Evolutionary conservation across 2,888 invertebrate species (phyloP).

Genomic region (Tyria jacobaeae): DNA sequence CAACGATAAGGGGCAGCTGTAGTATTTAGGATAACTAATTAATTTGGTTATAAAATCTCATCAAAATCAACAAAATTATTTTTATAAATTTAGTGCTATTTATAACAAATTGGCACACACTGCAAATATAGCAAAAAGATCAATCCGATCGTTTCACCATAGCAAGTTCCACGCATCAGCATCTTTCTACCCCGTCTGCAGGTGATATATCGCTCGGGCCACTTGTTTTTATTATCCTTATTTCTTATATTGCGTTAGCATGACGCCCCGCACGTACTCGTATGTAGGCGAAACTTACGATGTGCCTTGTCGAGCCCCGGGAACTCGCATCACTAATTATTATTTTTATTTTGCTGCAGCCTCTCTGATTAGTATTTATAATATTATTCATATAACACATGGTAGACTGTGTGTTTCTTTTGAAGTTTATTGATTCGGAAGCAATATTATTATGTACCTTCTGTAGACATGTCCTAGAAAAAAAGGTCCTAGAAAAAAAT

Average conservation of each 20-base stretch:
- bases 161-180: constrained; percentile 62
- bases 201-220: constrained; percentile 64
- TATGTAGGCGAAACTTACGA: constrained; percentile 62
- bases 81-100: not conserved
- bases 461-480: not conserved
- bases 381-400: constrained; percentile 4
- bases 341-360: constrained; percentile 49
- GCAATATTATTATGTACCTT: not conserved
- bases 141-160: constrained; percentile 51
- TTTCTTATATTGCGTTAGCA: constrained; percentile 65
- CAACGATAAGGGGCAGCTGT: not conserved
- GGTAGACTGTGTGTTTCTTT: not conserved
- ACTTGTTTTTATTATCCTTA: constrained; percentile 64
- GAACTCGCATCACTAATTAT: constrained; percentile 70
- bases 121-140: constrained; percentile 36
- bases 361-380: constrained; percentile 27
- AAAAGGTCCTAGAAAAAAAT: not conserved
- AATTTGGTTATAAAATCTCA: not conserved
- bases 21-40: no score
- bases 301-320: constrained; percentile 47
- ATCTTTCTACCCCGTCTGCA: constrained; percentile 68
- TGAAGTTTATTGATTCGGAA: not conserved
- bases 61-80: not conserved
- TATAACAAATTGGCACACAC: constrained; percentile 19
- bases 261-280: constrained; percentile 59